Conservation (phyloP, 2,113 vertebrate species). For the Bothrops jararaca region DNA sequence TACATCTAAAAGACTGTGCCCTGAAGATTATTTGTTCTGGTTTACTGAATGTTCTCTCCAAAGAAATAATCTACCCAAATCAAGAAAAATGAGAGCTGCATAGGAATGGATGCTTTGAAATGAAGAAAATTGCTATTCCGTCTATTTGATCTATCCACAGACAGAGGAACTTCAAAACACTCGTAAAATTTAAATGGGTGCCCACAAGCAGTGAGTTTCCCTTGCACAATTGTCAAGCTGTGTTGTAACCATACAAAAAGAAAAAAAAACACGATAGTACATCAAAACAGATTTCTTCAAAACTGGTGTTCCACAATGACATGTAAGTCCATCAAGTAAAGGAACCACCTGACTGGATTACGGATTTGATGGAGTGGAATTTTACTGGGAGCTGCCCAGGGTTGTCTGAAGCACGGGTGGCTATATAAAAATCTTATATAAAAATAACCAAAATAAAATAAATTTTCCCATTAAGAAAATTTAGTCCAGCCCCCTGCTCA, state of each 20-base stretch:
- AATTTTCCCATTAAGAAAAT: neutral
- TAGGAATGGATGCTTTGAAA: neutral
- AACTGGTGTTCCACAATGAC: neutral
- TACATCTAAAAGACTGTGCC: neutral
- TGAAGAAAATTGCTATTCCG: neutral
- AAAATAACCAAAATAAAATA: neutral
- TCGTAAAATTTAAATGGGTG: constrained; percentile 5
- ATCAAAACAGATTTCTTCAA: neutral
- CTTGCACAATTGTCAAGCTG: constrained; percentile 30
- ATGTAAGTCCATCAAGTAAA: neutral
- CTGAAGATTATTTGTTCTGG: neutral
- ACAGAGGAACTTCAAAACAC: neutral
- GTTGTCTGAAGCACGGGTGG: neutral
- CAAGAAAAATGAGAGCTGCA: neutral
- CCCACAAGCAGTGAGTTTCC: constrained; percentile 45
- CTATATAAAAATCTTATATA: too few species aligned
- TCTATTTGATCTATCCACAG: neutral
- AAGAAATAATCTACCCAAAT: neutral
- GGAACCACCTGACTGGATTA: neutral
- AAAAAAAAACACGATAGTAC: neutral
- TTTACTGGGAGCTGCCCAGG: neutral
- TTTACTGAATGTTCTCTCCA: neutral
- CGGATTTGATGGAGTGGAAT: neutral
- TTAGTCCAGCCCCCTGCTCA: too few species aligned
- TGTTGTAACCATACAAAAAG: constrained; percentile 31